Conservation (phyloP, 2,113 vertebrate species). For the Sylvia atricapilla region DNA sequence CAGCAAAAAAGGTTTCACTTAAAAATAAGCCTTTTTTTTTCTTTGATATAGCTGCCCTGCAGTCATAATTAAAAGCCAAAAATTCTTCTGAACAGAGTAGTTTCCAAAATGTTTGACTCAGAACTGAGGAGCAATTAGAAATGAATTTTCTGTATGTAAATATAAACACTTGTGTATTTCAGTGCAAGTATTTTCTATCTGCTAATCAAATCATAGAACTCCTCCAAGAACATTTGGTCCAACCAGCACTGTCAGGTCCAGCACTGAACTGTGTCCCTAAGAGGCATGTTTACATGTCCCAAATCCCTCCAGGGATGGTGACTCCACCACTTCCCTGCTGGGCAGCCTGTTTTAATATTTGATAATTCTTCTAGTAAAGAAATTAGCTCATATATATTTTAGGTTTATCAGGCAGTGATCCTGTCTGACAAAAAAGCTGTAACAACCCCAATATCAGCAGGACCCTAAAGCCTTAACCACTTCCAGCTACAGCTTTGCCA, state of each 20-base stretch:
- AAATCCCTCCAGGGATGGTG: not conserved
- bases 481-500: not conserved
- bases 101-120: not conserved
- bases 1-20: not conserved
- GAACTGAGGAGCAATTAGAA: not conserved
- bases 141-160: not conserved
- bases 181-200: not conserved
- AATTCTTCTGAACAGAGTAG: not conserved
- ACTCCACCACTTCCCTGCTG: not conserved
- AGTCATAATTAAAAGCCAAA: not conserved
- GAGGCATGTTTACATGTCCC: rapidly evolving
- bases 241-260: not conserved
- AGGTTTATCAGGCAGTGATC: not conserved
- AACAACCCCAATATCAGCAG: not conserved
- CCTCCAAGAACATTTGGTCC: not conserved
- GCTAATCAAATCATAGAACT: not conserved
- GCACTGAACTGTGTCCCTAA: not conserved
- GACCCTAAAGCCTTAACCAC: not conserved
- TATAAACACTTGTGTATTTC: not conserved
- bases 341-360: not conserved
- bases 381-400: not conserved
- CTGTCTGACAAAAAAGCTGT: not conserved
- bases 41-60: not conserved
- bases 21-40: not conserved
- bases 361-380: not conserved